These are phyloP conservation scores for Amphipyra berbera DNA, from an alignment of 2,888 invertebrate genomes.

Conservation along the genomic window DNA sequence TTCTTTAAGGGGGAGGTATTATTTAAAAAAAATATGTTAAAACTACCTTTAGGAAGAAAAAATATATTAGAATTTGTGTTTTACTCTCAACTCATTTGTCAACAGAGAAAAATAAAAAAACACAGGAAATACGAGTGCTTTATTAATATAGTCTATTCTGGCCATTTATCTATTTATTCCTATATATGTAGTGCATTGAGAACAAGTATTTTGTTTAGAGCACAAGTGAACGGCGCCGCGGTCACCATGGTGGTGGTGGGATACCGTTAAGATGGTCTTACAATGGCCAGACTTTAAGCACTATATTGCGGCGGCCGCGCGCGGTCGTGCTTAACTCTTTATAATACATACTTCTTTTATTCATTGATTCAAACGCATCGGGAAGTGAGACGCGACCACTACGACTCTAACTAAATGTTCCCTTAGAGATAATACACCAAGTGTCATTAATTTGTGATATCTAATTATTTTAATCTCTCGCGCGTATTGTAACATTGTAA, in stretches of 20 bases:
- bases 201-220: slow-evolving; percentile 20
- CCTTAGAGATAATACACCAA: slow-evolving; percentile 14
- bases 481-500: slow-evolving; percentile 25
- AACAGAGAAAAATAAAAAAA: too few species aligned
- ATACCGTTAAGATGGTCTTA: slow-evolving; percentile 70
- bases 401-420: slow-evolving; percentile 1
- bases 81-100: too few species aligned
- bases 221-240: slow-evolving; percentile 52
- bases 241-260: slow-evolving; percentile 49
- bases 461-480: slow-evolving; percentile 32
- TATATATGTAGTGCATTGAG: slow-evolving; percentile 6
- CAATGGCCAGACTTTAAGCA: slow-evolving; percentile 60
- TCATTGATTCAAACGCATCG: slow-evolving; percentile 29
- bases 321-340: slow-evolving; percentile 31
- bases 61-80: too few species aligned
- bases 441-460: slow-evolving; percentile 25
- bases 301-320: slow-evolving; percentile 32
- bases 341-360: slow-evolving; percentile 20
- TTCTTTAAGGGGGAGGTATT: too few species aligned
- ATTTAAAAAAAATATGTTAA: too few species aligned
- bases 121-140: too few species aligned
- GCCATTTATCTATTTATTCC: neutral
- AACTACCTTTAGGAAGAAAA: too few species aligned
- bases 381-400: slow-evolving; percentile 24
- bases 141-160: neutral